phyloP scores from a whole-genome alignment of 1,140 invertebrate genomes.

The Zaprionus lachaisei region DNA sequence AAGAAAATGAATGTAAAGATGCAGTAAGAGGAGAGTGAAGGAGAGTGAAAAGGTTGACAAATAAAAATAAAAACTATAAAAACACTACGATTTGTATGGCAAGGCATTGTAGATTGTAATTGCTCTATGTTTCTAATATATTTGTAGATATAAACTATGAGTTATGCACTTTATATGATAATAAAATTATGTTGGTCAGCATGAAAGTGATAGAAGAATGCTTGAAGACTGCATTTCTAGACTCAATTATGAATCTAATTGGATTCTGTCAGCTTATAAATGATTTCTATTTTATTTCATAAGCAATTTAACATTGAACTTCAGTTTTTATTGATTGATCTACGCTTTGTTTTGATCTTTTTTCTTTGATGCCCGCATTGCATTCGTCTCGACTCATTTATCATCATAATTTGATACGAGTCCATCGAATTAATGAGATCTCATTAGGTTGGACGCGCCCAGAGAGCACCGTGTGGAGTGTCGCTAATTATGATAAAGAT shows the following conservation, averaged over 20 bases:
- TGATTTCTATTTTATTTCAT: neutral
- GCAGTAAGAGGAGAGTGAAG: neutral
- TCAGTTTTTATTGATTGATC: slow-evolving; percentile 23
- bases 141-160: neutral
- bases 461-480: slow-evolving; percentile 16
- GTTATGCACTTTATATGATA: neutral
- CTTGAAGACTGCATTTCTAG: neutral
- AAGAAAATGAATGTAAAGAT: neutral
- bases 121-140: neutral
- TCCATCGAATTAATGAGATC: slow-evolving; percentile 67
- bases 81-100: too few relatives aligned
- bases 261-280: too few relatives aligned
- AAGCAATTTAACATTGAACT: slow-evolving; percentile 32
- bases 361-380: slow-evolving; percentile 33
- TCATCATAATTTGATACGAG: slow-evolving; percentile 43
- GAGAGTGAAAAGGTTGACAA: neutral
- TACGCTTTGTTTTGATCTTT: neutral
- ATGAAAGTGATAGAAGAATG: neutral
- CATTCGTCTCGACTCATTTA: slow-evolving; percentile 29
- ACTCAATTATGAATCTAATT: neutral
- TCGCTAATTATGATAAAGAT: slow-evolving; percentile 35
- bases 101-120: neutral
- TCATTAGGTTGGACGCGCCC: slow-evolving; percentile 52
- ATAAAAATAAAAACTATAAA: neutral
- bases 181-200: neutral